Conservation (phyloP, 1,140 invertebrate species). For the Rhopalosiphum padi region DNA sequence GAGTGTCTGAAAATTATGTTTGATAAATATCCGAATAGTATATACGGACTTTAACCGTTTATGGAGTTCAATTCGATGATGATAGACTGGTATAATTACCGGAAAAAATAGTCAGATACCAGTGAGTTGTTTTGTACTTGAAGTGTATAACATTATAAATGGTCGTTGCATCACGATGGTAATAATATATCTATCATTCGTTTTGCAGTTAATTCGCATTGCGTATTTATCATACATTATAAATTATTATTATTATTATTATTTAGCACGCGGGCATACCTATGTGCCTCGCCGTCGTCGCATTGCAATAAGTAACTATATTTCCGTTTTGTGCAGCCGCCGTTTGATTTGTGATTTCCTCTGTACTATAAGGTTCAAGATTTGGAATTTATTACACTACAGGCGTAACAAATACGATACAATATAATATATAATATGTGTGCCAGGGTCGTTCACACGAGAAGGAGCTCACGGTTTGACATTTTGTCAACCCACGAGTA, state of each 20-base stretch:
- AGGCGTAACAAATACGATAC: slow-evolving; percentile 13
- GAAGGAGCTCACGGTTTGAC: slow-evolving; percentile 19
- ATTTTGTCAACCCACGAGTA: slow-evolving; percentile 36
- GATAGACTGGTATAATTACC: slow-evolving; percentile 13
- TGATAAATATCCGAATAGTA: not conserved
- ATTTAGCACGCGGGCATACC: not conserved
- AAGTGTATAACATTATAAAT: not conserved
- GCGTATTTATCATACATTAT: not conserved
- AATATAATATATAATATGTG: not conserved
- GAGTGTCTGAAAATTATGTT: not conserved
- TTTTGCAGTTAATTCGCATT: not conserved
- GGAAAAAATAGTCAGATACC: not conserved
- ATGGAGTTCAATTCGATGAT: not conserved
- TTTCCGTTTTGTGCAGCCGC: slow-evolving; percentile 1
- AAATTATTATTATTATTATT: not conserved
- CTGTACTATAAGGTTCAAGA: not conserved
- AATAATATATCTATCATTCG: not conserved
- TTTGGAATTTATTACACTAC: not conserved
- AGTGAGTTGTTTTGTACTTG: not conserved
- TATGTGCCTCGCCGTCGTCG: not conserved
- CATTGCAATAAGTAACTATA: not conserved
- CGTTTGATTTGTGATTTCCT: slow-evolving; percentile 43
- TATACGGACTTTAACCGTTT: not conserved
- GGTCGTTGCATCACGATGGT: not conserved
- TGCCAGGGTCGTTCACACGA: slow-evolving; percentile 21